These are phyloP conservation scores for Hippocampus abdominalis DNA, from an alignment of 2,113 vertebrate genomes.

Conservation along the genomic window DNA sequence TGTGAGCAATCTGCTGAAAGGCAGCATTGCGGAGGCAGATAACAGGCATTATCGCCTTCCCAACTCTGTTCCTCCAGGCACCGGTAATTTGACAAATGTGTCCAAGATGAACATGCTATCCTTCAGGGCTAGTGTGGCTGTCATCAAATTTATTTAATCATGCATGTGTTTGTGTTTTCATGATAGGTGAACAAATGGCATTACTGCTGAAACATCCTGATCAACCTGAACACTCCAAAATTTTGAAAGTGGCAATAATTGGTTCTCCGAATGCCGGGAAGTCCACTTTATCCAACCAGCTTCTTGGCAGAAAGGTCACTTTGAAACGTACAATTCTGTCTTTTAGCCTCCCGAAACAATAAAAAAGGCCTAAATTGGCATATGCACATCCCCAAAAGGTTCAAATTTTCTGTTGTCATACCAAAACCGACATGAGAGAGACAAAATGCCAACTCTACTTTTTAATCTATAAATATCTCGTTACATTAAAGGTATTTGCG, in stretches of 20 bases:
- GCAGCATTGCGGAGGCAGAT: conserved; percentile 42
- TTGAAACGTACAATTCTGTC: neutral
- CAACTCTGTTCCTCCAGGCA: conserved; percentile 56
- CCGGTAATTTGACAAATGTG: conserved; percentile 51
- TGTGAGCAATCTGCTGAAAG: conserved; percentile 61
- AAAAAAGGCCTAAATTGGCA: neutral
- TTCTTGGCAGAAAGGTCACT: conserved; percentile 87
- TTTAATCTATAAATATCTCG: neutral
- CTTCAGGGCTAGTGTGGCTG: neutral
- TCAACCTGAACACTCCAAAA: conserved; percentile 80
- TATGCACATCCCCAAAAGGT: neutral
- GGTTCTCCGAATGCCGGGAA: conserved; percentile 93
- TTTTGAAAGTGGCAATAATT: conserved; percentile 83
- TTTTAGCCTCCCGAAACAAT: neutral
- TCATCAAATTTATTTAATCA: neutral
- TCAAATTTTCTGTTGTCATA: too few species aligned
- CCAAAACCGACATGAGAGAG: too few species aligned
- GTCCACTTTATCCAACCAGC: conserved; percentile 89
- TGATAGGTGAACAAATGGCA: conserved; percentile 74
- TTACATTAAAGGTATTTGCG: conserved; percentile 81
- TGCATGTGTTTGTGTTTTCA: neutral
- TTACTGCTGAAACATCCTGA: conserved; percentile 75
- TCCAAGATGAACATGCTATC: conserved; percentile 30
- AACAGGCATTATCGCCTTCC: conserved; percentile 36
- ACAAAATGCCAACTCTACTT: too few species aligned